A percentile compares a stretch with the other conserved stretches of the same genome.
Conservation (phyloP, 2,888 invertebrate species). For the Hirtodrosophila histrioides region DNA sequence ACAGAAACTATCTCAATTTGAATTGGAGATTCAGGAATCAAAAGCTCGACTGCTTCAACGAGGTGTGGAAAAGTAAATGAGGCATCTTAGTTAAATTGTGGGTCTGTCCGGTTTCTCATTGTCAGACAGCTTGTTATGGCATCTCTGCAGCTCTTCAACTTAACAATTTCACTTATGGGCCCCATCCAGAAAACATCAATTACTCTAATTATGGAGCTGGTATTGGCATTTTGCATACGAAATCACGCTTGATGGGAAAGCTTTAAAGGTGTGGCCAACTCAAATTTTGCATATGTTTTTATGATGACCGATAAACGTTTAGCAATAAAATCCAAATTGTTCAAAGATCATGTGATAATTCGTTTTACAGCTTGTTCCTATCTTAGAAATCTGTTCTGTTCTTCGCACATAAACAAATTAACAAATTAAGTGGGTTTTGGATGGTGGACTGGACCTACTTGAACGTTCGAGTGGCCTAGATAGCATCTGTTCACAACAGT, state of each 20-base stretch:
- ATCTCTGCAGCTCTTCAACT: constrained; percentile 9
- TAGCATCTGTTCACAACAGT: too few species aligned
- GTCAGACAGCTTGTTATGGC: background rate
- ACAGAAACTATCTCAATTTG: constrained; percentile 27
- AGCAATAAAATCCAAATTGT: constrained; percentile 38
- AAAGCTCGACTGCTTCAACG: constrained; percentile 13
- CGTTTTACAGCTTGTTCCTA: background rate
- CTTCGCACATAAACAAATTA: too few species aligned
- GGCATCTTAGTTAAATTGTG: constrained; percentile 33
- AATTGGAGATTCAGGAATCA: constrained; percentile 36
- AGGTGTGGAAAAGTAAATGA: constrained; percentile 18
- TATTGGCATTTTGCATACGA: constrained; percentile 26
- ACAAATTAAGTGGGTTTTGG: too few species aligned
- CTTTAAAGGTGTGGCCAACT: constrained; percentile 21
- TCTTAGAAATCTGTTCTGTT: too few species aligned
- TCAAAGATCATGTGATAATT: constrained; percentile 18
- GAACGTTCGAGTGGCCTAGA: too few species aligned
- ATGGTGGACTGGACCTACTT: too few species aligned
- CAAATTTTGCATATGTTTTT: constrained; percentile 20
- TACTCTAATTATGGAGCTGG: constrained; percentile 36
- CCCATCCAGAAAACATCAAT: constrained; percentile 26
- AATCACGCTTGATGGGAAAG: constrained; percentile 3
- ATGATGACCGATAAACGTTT: constrained; percentile 12
- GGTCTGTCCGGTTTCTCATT: background rate
- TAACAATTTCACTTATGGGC: constrained; percentile 26